phyloP scores from a whole-genome alignment of 2,113 vertebrate species.

The Alaudala cheleensis region DNA sequence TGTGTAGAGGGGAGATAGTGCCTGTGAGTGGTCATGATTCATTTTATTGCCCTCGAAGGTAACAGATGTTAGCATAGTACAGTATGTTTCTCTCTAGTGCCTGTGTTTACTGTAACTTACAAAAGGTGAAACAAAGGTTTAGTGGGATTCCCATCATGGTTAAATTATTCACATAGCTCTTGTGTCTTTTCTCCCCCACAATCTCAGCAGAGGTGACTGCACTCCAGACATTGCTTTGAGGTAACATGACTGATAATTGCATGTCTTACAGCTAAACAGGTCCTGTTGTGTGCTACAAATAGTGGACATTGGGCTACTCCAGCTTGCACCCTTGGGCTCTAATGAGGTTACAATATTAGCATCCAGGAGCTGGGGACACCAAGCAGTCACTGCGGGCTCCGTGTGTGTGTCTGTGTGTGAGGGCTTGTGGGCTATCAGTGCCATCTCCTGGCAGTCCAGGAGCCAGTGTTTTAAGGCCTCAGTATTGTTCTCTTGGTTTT shows the following conservation, averaged over 20 bases:
- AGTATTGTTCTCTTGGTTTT: neutral
- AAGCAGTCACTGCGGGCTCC: neutral
- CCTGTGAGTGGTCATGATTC: neutral
- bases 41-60: neutral
- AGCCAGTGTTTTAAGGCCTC: neutral
- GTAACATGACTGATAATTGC: neutral
- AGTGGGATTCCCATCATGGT: neutral
- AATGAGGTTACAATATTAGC: rapidly evolving
- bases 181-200: neutral
- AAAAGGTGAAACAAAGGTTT: neutral
- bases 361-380: neutral
- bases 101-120: neutral
- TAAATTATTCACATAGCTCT: neutral
- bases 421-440: neutral
- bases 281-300: neutral
- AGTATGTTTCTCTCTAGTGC: neutral
- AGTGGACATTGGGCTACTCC: neutral
- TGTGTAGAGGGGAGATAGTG: neutral
- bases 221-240: neutral
- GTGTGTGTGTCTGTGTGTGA: rapidly evolving
- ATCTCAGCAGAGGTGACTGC: neutral
- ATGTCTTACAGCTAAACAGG: neutral
- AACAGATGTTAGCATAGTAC: neutral
- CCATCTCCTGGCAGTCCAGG: constrained; percentile 26
- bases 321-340: neutral